Evolutionary conservation across 1,140 invertebrate genomes (phyloP).

Genomic region (Campoletis sonorensis): DNA sequence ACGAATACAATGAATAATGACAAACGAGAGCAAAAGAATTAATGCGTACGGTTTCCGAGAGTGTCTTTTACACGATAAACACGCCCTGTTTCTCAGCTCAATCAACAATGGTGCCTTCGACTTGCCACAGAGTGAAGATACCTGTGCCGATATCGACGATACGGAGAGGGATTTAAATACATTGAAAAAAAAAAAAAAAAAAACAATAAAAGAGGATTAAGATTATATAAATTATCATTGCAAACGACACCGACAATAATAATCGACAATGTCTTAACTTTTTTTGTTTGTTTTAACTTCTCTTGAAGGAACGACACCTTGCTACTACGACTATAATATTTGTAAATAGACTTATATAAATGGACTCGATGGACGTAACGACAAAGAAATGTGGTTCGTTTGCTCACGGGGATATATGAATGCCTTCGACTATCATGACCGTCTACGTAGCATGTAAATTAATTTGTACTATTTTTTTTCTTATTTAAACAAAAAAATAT

Average conservation of each 20-base stretch:
- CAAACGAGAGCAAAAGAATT: background rate
- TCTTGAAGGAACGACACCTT: slow-evolving; percentile 28
- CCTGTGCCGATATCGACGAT: slow-evolving; percentile 34
- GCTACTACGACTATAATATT: slow-evolving; percentile 34
- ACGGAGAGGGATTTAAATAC: background rate
- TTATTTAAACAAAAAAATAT: background rate
- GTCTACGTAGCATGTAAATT: slow-evolving; percentile 12
- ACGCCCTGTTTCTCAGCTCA: slow-evolving; percentile 60
- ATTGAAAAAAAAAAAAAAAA: slow-evolving; percentile 34
- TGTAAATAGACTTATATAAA: slow-evolving; percentile 27
- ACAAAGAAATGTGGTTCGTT: background rate
- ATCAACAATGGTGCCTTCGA: slow-evolving; percentile 74
- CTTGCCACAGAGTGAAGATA: slow-evolving; percentile 69
- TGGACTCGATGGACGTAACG: background rate
- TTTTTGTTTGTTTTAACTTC: background rate
- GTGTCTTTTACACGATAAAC: too few species aligned
- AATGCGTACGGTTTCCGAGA: background rate
- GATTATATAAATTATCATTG: slow-evolving; percentile 51
- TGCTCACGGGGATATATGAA: background rate
- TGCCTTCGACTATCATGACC: slow-evolving; percentile 3
- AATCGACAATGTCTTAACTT: background rate
- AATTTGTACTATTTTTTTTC: slow-evolving; percentile 28
- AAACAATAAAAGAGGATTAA: too few species aligned
- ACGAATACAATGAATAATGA: background rate
- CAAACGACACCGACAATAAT: slow-evolving; percentile 49